Evolutionary conservation across 2,113 vertebrate species (phyloP).

Genomic region (Thamnaconus septentrionalis): DNA sequence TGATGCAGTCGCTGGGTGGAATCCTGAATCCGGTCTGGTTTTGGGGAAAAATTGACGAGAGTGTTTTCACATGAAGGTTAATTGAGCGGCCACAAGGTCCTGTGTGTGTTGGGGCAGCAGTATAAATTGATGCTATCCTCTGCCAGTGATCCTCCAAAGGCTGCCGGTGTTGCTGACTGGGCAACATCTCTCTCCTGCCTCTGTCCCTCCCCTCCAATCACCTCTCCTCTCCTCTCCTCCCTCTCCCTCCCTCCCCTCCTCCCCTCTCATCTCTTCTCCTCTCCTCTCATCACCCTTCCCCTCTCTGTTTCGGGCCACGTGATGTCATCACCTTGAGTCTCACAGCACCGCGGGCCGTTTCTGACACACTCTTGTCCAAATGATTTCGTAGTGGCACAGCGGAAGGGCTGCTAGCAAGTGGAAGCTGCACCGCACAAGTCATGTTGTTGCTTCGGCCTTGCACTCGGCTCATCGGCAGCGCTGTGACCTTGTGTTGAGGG

Average conservation of each 20-base stretch:
- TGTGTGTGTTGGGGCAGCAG: constrained; percentile 16
- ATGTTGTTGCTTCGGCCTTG: constrained; percentile 48
- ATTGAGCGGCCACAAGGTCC: constrained; percentile 32
- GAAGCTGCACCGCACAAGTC: constrained; percentile 39
- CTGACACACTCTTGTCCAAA: constrained; percentile 42
- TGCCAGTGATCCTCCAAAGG: constrained; percentile 47
- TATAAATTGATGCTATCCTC: constrained; percentile 59
- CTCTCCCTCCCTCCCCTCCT: constrained; percentile 1
- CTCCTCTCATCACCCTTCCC: not conserved
- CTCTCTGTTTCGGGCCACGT: constrained; percentile 23
- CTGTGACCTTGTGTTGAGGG: constrained; percentile 63
- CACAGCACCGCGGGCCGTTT: constrained; percentile 35
- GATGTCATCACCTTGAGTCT: constrained; percentile 53
- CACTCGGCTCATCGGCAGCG: constrained; percentile 52
- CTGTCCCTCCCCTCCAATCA: constrained; percentile 6
- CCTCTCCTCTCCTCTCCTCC: constrained; percentile 13
- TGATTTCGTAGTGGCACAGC: constrained; percentile 34
- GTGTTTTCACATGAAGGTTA: constrained; percentile 54
- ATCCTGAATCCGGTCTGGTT: constrained; percentile 3
- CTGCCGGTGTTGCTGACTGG: constrained; percentile 64
- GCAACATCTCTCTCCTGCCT: constrained; percentile 42
- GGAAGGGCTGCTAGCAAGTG: constrained; percentile 46
- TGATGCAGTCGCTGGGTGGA: constrained; percentile 23
- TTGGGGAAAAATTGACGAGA: constrained; percentile 14
- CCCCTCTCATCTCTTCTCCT: not conserved